Evolutionary conservation across 2,888 invertebrate species (phyloP), one percentile per base, ranked within the genome.

Genomic region (Polylopha cassiicola): DNA sequence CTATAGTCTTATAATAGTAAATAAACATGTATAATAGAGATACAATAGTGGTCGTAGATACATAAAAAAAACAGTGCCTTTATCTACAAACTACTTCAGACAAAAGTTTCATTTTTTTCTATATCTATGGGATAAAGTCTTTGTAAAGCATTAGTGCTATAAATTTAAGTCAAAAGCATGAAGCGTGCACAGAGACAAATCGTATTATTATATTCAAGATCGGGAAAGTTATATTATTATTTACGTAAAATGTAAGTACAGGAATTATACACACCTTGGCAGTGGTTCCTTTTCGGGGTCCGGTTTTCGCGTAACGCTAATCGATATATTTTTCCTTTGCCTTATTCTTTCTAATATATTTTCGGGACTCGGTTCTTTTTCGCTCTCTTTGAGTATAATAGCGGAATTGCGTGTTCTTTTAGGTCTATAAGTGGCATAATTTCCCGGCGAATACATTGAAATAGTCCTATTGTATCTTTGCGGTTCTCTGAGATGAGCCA

Each of bases 181-280:
- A 85, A 82, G 81, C 85, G 85, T 85, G 85, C 85, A 82, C 72
- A 75, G 69, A 77, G 58, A 68, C 72, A 78, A 77, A 69, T 61
- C 65, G 60, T 61, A 65, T 72, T n/a, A n/a, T n/a, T 67, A 65
- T 65, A 60, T 64, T 72, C 69, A 64, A 69, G 57, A 68, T 65
- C 51, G 73, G 81, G 73, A 70, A 55, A 80, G 82, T 84, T 84
- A 81, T 76, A 77, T 52, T 54, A 81, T 81, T 81, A 85, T 82
- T 82, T 66, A 84, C 82, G 79, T 72, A 63, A 73, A 73, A 69
- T 65, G 55, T 61, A 67, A 61, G 50, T 61, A 65, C 59, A 60
- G 59, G 63, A 65, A 51, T 39, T 55, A 82, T 84, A 85, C 85
- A 85, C 84, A 85, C 85, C 85, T 85, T 68, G 73, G 63, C 58